phyloP scores from a whole-genome alignment of 2,888 invertebrate species.

The Chironomus tentans region DNA sequence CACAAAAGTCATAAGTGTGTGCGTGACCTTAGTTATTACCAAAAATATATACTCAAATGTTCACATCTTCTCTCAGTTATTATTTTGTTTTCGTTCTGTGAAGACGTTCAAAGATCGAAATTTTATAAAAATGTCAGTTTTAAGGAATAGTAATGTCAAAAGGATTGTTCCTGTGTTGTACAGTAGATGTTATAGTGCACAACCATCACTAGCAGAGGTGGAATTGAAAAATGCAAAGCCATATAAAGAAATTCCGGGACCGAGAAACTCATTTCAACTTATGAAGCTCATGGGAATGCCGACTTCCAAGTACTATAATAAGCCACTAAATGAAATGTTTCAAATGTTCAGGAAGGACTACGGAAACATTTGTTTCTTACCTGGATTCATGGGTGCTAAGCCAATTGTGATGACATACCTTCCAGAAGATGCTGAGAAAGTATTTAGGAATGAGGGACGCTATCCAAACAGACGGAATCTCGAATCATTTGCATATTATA shows the following conservation, averaged over 20 bases:
- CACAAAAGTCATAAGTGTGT: too few relatives aligned
- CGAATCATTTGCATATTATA: conserved; percentile 39
- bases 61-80: too few relatives aligned
- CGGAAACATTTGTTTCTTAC: conserved; percentile 38
- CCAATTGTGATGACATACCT: conserved; percentile 43
- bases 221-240: background rate
- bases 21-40: too few relatives aligned
- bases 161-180: too few relatives aligned
- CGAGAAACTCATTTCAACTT: background rate
- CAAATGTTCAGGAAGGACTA: background rate
- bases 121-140: too few relatives aligned
- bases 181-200: background rate
- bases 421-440: conserved; percentile 44
- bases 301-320: background rate
- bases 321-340: background rate
- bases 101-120: too few relatives aligned
- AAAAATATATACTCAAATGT: too few relatives aligned
- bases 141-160: too few relatives aligned
- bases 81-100: too few relatives aligned
- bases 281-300: background rate
- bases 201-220: background rate
- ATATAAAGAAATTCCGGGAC: background rate
- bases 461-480: conserved; percentile 41
- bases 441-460: conserved; percentile 43
- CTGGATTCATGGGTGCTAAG: conserved; percentile 37